Evolutionary conservation across 2,888 invertebrate species (phyloP).

Genomic region (Oscheius sp.): DNA sequence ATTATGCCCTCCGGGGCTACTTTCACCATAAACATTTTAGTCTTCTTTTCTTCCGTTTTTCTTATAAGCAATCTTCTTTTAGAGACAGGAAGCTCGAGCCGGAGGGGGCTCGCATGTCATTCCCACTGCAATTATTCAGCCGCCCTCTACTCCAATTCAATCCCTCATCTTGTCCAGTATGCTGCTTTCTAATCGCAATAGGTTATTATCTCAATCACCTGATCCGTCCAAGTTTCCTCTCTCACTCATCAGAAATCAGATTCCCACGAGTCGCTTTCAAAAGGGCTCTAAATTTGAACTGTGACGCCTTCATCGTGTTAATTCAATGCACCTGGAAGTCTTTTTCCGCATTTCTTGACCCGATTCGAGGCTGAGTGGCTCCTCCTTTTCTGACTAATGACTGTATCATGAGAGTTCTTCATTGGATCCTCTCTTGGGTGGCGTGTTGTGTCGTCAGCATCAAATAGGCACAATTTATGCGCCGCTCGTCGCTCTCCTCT

Average conservation of each 20-base stretch:
- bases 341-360: neutral
- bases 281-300: neutral
- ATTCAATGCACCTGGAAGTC: neutral
- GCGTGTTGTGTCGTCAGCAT: constrained; percentile 30
- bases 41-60: no score
- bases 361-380: neutral
- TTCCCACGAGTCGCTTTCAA: neutral
- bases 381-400: no score
- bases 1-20: neutral
- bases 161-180: neutral
- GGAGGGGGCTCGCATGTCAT: constrained; percentile 25
- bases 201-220: neutral
- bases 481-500: neutral
- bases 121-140: constrained; percentile 22
- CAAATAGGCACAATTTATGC: constrained; percentile 32
- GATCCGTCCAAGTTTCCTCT: neutral
- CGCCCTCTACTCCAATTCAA: neutral
- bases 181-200: no score
- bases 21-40: no score
- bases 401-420: neutral
- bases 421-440: neutral
- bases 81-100: neutral
- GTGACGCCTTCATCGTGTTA: no score
- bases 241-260: neutral
- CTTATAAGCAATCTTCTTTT: neutral